phyloP scores from a whole-genome alignment of 2,113 vertebrate genomes.

The Poeciliopsis turrubarensis region DNA sequence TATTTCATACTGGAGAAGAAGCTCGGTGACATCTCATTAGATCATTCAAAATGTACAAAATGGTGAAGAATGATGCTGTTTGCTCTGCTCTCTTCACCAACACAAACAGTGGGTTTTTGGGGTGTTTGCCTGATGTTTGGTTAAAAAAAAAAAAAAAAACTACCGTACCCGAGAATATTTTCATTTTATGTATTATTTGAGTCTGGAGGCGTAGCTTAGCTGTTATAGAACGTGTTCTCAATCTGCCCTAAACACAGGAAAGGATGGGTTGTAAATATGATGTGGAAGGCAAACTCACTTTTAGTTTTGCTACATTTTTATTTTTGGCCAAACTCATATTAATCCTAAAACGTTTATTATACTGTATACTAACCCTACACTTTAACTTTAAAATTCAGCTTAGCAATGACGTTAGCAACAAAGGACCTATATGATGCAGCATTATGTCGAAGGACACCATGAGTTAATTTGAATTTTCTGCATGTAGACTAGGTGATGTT shows the following conservation, averaged over 20 bases:
- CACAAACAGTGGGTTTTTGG: background rate
- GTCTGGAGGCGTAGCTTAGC: too few species aligned
- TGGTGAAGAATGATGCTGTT: background rate
- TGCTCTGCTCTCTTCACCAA: background rate
- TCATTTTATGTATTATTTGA: too few species aligned
- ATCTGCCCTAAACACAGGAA: background rate
- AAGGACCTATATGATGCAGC: background rate
- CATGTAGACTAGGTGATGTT: constrained; percentile 23
- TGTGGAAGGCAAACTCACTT: background rate
- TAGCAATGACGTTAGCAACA: background rate
- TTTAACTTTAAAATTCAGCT: constrained; percentile 4
- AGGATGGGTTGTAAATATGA: background rate
- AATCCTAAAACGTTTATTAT: constrained; percentile 1
- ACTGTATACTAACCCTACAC: background rate
- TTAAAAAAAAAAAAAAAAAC: background rate
- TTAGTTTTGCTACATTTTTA: constrained; percentile 1
- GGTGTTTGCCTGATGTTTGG: background rate
- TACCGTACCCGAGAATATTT: background rate
- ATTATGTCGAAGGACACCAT: background rate
- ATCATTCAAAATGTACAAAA: too few species aligned
- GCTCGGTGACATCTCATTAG: background rate
- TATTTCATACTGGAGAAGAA: background rate
- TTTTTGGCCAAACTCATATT: constrained; percentile 1
- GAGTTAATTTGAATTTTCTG: constrained; percentile 12
- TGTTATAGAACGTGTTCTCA: background rate